Evolutionary conservation across 2,888 invertebrate species (phyloP).

Genomic region (Acanthosepion lycidas): DNA sequence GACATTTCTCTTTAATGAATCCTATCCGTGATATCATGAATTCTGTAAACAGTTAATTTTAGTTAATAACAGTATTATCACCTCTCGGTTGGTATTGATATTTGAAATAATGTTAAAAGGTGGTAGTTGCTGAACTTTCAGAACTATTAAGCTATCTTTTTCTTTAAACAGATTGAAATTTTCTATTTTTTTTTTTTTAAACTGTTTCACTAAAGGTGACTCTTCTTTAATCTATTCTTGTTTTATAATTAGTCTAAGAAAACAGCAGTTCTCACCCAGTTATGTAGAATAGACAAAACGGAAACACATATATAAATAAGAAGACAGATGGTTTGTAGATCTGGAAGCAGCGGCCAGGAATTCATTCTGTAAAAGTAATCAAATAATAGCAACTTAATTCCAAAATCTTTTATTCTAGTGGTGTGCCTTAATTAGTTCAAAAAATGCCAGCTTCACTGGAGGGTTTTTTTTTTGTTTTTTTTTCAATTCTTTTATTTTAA

Average conservation of each 20-base stretch:
- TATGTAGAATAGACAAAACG: not conserved
- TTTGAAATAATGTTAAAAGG: no score
- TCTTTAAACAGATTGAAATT: not conserved
- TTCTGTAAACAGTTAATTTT: no score
- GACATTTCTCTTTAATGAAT: no score
- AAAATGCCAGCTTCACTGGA: not conserved
- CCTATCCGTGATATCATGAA: no score
- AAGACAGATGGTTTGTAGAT: slow-evolving; percentile 15
- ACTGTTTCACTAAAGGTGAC: not conserved
- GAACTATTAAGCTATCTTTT: no score
- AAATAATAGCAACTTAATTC: slow-evolving; percentile 21
- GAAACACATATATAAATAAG: not conserved
- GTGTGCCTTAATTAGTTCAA: not conserved
- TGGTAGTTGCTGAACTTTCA: no score
- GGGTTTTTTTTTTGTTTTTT: not conserved
- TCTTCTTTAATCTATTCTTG: not conserved
- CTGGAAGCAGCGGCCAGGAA: not conserved
- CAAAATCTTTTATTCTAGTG: not conserved
- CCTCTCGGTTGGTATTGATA: no score
- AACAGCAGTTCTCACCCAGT: not conserved
- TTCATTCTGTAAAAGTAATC: not conserved
- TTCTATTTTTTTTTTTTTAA: not conserved
- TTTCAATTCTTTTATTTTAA: not conserved
- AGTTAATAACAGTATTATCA: no score
- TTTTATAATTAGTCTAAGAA: not conserved